Conservation (phyloP, 2,113 vertebrate genomes). For the Pelecanus crispus region DNA sequence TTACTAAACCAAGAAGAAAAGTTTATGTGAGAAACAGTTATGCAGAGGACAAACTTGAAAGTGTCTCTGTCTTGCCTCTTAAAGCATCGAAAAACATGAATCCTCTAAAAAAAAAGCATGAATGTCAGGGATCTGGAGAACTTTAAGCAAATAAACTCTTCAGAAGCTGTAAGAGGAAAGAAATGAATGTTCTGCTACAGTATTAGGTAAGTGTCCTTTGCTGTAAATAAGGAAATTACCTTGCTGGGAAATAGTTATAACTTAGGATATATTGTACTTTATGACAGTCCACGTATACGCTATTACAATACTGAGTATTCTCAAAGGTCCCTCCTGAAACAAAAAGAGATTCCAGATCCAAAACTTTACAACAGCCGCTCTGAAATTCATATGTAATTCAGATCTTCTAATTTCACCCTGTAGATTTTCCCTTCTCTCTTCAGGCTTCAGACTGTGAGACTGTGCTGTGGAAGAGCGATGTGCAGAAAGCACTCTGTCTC, state of each 20-base stretch:
- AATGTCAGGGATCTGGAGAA: background rate
- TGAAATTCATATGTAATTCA: background rate
- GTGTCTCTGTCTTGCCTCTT: background rate
- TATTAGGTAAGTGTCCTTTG: background rate
- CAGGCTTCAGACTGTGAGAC: background rate
- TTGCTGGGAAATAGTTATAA: background rate
- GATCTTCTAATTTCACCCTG: background rate
- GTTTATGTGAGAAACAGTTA: background rate
- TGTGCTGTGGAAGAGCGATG: background rate
- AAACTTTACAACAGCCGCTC: background rate
- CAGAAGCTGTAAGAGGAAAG: background rate
- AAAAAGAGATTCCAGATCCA: background rate
- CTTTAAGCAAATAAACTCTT: background rate
- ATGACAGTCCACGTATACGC: background rate
- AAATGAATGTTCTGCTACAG: background rate
- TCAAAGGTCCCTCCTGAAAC: background rate
- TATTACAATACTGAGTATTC: background rate
- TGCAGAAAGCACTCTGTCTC: background rate
- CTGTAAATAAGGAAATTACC: background rate
- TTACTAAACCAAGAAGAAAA: background rate
- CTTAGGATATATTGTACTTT: background rate
- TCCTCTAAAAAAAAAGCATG: background rate
- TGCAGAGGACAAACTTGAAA: background rate
- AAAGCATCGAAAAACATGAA: background rate
- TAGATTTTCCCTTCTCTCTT: background rate